Evolutionary conservation across 2,113 vertebrate species (phyloP).

Genomic region (Zosterops borbonicus): DNA sequence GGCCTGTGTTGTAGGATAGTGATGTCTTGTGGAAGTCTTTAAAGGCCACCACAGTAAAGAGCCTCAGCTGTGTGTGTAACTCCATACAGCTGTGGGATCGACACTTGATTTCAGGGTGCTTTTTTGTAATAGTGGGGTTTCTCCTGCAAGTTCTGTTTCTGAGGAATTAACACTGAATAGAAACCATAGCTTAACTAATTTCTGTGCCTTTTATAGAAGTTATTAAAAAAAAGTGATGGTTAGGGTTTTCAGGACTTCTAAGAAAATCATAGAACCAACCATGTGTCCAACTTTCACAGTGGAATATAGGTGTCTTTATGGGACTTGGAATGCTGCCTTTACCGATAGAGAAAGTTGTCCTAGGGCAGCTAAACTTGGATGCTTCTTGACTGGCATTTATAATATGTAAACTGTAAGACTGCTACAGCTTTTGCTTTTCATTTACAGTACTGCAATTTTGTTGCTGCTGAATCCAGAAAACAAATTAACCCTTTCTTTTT

Average conservation of each 20-base stretch:
- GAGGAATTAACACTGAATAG: not conserved
- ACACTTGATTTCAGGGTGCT: not conserved
- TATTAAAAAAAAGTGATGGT: not conserved
- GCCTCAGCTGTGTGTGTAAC: not conserved
- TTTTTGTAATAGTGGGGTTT: not conserved
- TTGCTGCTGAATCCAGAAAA: not conserved
- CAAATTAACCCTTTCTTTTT: not conserved
- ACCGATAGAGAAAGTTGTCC: not conserved
- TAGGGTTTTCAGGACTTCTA: not conserved
- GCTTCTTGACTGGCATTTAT: not conserved
- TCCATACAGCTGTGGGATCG: rapidly evolving
- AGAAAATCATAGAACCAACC: not conserved
- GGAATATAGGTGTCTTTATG: not conserved
- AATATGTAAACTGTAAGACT: not conserved
- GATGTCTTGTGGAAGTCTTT: not conserved
- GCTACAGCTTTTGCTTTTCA: not conserved
- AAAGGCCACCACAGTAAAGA: not conserved
- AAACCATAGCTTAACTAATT: not conserved
- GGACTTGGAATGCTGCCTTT: not conserved
- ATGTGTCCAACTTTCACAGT: not conserved
- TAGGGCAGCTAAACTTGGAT: not conserved
- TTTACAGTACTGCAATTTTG: not conserved
- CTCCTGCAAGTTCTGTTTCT: not conserved
- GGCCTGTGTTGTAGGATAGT: not conserved
- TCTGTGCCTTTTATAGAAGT: not conserved